A percentile compares a stretch with the other conserved stretches of the same genome.
Evolutionary conservation across 2,797 vertebrate genomes (phyloP).

Genomic region (Epinephelus malabaricus): DNA sequence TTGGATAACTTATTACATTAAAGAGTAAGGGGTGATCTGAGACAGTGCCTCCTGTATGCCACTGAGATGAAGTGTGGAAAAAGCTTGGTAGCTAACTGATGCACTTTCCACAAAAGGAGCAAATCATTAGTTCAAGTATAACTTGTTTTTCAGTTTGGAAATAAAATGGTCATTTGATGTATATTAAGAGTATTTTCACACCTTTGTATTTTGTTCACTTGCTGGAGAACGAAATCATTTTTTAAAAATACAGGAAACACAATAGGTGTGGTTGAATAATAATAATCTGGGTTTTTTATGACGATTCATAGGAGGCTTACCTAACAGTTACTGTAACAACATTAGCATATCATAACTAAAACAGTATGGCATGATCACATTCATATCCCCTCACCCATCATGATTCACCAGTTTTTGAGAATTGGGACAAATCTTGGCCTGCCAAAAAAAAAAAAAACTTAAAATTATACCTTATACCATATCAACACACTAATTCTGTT

Average conservation of each 20-base stretch:
- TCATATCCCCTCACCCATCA: too few species aligned
- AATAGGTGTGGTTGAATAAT: not conserved
- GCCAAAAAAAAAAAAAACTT: too few species aligned
- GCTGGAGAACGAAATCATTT: not conserved
- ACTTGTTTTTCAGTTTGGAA: not conserved
- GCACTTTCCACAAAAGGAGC: not conserved
- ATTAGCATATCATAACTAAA: too few species aligned
- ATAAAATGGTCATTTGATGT: not conserved
- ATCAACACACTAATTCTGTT: too few species aligned
- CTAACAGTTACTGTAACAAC: too few species aligned
- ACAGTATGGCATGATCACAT: not conserved
- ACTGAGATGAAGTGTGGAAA: not conserved
- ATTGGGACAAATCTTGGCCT: too few species aligned
- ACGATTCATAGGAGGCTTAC: too few species aligned
- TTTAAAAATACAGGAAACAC: not conserved
- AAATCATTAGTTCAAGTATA: not conserved
- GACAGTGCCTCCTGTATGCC: not conserved
- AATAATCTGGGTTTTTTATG: not conserved
- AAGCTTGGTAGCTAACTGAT: not conserved
- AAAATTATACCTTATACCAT: too few species aligned
- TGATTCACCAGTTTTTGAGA: too few species aligned
- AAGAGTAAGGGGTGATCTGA: not conserved
- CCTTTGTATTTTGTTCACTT: too few species aligned
- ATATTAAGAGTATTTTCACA: too few species aligned
- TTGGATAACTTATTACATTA: not conserved